Evolutionary conservation across 2,888 invertebrate genomes (phyloP), one percentile per base, ranked within the genome.

Genomic region (Anticlea derivata): DNA sequence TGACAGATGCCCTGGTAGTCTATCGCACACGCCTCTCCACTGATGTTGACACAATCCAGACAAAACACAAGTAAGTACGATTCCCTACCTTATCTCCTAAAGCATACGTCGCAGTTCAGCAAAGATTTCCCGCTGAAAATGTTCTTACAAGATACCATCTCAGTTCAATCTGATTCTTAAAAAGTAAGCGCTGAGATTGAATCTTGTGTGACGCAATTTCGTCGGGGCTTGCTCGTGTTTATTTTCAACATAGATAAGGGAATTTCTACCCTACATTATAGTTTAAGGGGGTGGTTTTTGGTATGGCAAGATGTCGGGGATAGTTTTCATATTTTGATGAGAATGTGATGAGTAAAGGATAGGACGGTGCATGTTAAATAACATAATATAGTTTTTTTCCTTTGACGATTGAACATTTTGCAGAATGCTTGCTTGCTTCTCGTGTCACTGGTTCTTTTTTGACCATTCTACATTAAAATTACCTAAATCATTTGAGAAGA

Each of bases 1-100:
- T 78, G 74, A 63, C 86, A 86, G 86, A 82, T 76, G 78, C 82
- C 54, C 68, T 76, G 60, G 68, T 75, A 70, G 78, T 78, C 70
- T 63, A 66, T 67, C 70, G 68, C 70, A 73, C 66, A 63, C 75
- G 69, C 50, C 70, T 75, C 66, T 71, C 75, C 64, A 63, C 74
- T 65, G 64, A 67, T 69, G 70, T 73, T 66, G 73, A 70, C 65
- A 65, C 61, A 63, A 60, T 61, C 55, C 43, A 38, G 2, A 39
- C 58, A 13, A 44, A 61, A 50, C 57, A 52, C 53, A 63, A 56
- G 83, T 83, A 73, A 83, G 83, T 75, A 30, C 22, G 7, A 70
- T 38, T 63, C 66, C 63, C 22, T 51, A 67, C 61, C 58, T 61
- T 79, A 73, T 57, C 0, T 0, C 0, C 2, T 24, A 1, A 2